These are phyloP conservation scores for Amblyteles armatorius DNA, from an alignment of 2,888 invertebrate species.

Conservation along the genomic window DNA sequence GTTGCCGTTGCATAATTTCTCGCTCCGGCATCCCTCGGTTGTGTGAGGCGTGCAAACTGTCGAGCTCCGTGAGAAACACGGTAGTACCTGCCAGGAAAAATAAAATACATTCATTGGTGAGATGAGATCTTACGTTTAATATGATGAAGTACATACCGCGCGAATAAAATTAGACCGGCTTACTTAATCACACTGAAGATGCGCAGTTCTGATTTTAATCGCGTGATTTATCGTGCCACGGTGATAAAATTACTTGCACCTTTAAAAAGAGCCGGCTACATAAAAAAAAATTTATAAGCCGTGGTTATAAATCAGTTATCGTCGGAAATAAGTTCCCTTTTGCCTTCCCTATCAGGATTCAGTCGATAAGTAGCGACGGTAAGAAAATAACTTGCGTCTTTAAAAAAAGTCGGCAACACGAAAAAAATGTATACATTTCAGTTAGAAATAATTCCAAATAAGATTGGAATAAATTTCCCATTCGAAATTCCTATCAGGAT, in stretches of 20 bases:
- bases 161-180: background rate
- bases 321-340: background rate
- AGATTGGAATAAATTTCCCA: too few relatives aligned
- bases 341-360: background rate
- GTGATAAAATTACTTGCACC: too few relatives aligned
- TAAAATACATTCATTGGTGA: conserved; percentile 3
- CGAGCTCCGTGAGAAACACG: conserved; percentile 80
- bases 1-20: conserved; percentile 91
- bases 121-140: too few relatives aligned
- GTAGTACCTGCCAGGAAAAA: conserved; percentile 75
- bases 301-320: too few relatives aligned
- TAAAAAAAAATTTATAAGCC: too few relatives aligned
- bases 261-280: too few relatives aligned
- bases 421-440: too few relatives aligned
- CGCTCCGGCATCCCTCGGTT: conserved; percentile 87
- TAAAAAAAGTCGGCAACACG: too few relatives aligned
- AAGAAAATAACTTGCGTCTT: too few relatives aligned
- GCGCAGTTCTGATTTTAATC: background rate
- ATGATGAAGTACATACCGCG: background rate
- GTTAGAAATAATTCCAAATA: too few relatives aligned
- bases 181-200: background rate
- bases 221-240: background rate
- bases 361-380: background rate
- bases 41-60: conserved; percentile 86
- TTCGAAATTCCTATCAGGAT: too few relatives aligned